phyloP scores from a whole-genome alignment of 2,113 vertebrate genomes.

The Lepus timidus region DNA sequence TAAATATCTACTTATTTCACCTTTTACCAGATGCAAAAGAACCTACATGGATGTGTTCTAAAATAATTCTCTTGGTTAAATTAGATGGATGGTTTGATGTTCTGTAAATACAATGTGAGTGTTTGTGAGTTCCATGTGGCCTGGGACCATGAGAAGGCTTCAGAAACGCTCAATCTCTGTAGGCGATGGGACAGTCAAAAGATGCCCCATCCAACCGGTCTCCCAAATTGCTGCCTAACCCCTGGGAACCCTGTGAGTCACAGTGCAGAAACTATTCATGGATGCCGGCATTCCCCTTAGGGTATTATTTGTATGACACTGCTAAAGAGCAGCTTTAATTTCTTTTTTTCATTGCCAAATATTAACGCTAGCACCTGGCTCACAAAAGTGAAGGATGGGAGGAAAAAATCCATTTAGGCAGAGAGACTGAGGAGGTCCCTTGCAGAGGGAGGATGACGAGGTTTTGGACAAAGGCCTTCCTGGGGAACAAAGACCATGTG shows the following conservation, averaged over 20 bases:
- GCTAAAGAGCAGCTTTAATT: background rate
- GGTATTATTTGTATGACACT: slow-evolving; percentile 45
- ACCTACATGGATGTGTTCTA: background rate
- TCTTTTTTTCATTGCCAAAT: background rate
- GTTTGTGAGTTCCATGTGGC: background rate
- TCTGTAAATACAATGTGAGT: background rate
- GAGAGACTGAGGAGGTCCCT: background rate
- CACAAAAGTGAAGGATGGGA: background rate
- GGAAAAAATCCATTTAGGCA: background rate
- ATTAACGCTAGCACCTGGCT: slow-evolving; percentile 13
- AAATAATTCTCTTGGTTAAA: slow-evolving; percentile 21
- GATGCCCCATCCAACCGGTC: slow-evolving; percentile 18
- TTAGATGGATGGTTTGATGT: slow-evolving; percentile 54
- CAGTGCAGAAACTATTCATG: slow-evolving; percentile 60
- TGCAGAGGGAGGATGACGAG: background rate
- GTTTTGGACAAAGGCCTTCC: slow-evolving; percentile 12
- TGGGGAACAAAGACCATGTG: background rate
- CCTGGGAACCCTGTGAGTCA: slow-evolving; percentile 56
- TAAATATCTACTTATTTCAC: slow-evolving; percentile 19
- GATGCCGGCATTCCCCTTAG: slow-evolving; percentile 44
- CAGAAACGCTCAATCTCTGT: background rate
- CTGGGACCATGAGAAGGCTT: background rate
- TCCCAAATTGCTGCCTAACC: slow-evolving; percentile 32
- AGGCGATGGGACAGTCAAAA: slow-evolving; percentile 50
- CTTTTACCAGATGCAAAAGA: slow-evolving; percentile 1